Evolutionary conservation across 1,140 invertebrate species (phyloP).

Genomic region (Gerris buenoi): DNA sequence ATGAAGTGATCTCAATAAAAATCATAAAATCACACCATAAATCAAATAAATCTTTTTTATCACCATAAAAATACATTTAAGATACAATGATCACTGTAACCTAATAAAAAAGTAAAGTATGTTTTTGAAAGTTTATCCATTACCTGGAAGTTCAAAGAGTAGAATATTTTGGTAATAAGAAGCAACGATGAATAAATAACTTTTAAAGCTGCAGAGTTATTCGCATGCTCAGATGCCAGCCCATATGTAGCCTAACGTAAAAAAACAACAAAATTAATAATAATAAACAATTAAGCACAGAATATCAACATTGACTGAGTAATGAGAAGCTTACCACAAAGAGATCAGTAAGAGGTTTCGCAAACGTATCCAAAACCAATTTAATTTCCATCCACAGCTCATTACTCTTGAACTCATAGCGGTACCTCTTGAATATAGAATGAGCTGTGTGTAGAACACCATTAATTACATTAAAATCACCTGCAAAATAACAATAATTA

Average conservation of each 20-base stretch:
- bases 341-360: slow-evolving; percentile 80
- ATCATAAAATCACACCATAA: too few species aligned
- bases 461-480: slow-evolving; percentile 90
- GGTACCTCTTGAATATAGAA: slow-evolving; percentile 89
- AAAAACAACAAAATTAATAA: too few species aligned
- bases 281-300: too few species aligned
- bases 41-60: too few species aligned
- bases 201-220: slow-evolving; percentile 63
- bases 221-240: slow-evolving; percentile 56
- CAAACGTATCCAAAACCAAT: slow-evolving; percentile 85
- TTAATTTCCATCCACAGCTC: slow-evolving; percentile 92
- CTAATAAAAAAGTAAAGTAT: too few species aligned
- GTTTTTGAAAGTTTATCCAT: too few species aligned
- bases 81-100: too few species aligned
- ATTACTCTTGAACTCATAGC: slow-evolving; percentile 90
- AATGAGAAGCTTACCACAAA: slow-evolving; percentile 51
- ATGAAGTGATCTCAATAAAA: too few species aligned
- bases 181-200: slow-evolving; percentile 80
- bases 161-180: slow-evolving; percentile 89
- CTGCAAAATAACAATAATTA: too few species aligned
- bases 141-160: slow-evolving; percentile 85
- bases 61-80: too few species aligned
- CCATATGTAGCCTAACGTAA: slow-evolving; percentile 60
- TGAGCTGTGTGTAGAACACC: slow-evolving; percentile 87
- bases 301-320: too few species aligned